Base-by-base conservation (phyloP, 2,797 vertebrate genomes). In the Platyrinchus mystaceus region DNA sequence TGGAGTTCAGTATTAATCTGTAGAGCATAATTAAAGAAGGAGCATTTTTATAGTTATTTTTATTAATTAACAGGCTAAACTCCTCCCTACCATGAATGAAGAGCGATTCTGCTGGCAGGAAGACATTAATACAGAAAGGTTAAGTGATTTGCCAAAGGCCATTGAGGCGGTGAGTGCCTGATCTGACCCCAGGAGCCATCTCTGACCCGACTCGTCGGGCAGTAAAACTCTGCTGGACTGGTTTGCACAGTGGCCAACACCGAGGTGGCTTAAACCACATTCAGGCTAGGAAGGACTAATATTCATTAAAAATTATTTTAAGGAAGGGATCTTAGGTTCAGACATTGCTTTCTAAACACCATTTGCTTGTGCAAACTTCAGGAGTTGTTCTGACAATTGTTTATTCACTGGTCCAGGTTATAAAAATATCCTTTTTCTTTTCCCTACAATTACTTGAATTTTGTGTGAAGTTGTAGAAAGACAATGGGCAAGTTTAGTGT, bases 131-230 rank as follows among this genome's bases (percentile, higher is more conserved):
- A 87, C 50, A 46, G 70, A 71, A 77, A 95, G 94, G 93, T 96
- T 89, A 93, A 94, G 73, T 84, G 94, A 73, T 62, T 89, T 93
- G 93, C 89, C 87, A 93, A 89, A 91, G 94, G 93, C 92, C 92
- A 78, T n/a, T 71, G 79, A 75, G 87, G 89, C 43, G 75, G 90
- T 52, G 60, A 47, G 92, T 75, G 90, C 79, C 71, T 68, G 89
- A 87, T 89, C 92, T 90, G 93, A 75, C 84, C 91, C 27, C 66
- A 87, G 84, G 62, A 92, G 66, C 90, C 76, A 36, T 92, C 90
- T 62, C 90, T 95, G 92, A 95, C 84, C 90, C 3, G 49, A 28
- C 70, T 63, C 46, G 69, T 56, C 74, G 32, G 78, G 89, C 92
- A 46, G 89, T 83, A 87, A 91, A 95, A 80, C 75, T 83, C 85